Evolutionary conservation across 2,888 invertebrate genomes (phyloP).

Genomic region (Ochropacha duplaris): DNA sequence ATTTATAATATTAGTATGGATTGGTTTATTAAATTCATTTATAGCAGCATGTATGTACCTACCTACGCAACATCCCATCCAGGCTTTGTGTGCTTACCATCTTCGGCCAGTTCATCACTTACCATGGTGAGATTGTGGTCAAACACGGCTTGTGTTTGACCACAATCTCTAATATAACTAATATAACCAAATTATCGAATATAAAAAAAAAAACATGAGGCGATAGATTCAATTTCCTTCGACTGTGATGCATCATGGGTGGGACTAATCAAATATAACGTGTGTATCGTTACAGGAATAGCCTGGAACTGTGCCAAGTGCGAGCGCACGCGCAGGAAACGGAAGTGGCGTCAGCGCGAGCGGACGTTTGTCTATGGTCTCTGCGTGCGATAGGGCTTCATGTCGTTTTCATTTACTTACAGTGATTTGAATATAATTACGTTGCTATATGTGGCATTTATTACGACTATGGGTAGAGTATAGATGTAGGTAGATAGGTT

Average conservation of each 20-base stretch:
- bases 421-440: not conserved
- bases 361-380: constrained; percentile 21
- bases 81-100: too few species aligned
- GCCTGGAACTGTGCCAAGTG: constrained; percentile 54
- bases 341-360: constrained; percentile 52
- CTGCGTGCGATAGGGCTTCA: constrained; percentile 8
- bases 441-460: not conserved
- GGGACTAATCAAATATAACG: not conserved
- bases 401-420: constrained; percentile 6
- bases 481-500: not conserved
- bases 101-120: too few species aligned
- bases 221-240: not conserved
- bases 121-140: too few species aligned
- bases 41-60: too few species aligned
- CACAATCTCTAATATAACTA: too few species aligned
- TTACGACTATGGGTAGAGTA: not conserved
- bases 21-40: too few species aligned
- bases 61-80: too few species aligned
- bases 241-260: constrained; percentile 4
- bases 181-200: too few species aligned
- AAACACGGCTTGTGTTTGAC: too few species aligned
- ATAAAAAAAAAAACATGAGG: too few species aligned
- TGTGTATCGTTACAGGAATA: constrained; percentile 43
- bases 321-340: constrained; percentile 46
- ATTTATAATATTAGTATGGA: too few species aligned